Percentiles rank a stretch among this genome's conserved stretches.
Conservation (phyloP, 1,140 invertebrate species). For the Drosophila arizonae region DNA sequence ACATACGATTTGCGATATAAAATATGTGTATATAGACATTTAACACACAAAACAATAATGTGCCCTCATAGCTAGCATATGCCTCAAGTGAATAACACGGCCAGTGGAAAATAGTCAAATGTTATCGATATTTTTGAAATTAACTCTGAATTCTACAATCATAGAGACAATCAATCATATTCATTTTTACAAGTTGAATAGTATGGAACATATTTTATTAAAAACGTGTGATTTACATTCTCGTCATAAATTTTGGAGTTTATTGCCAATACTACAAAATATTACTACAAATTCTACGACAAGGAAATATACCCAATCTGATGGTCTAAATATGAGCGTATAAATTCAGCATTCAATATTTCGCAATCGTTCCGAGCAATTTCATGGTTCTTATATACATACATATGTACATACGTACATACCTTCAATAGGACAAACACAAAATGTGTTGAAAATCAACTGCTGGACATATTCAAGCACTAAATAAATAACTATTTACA, state of each 20-base stretch:
- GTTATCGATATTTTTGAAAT: slow-evolving; percentile 16
- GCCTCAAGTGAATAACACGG: not conserved
- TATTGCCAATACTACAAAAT: slow-evolving; percentile 31
- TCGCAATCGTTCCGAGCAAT: slow-evolving; percentile 57
- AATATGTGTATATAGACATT: too few relatives aligned
- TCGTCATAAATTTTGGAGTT: slow-evolving; percentile 50
- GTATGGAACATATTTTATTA: slow-evolving; percentile 70
- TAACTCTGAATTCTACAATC: slow-evolving; percentile 9
- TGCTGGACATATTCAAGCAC: slow-evolving; percentile 29
- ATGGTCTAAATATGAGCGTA: slow-evolving; percentile 12
- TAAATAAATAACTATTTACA: slow-evolving; percentile 35
- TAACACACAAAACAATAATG: too few relatives aligned
- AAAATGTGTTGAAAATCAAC: slow-evolving; percentile 28
- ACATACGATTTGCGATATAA: too few relatives aligned
- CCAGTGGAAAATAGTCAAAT: not conserved
- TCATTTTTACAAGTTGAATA: slow-evolving; percentile 65
- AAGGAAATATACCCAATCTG: slow-evolving; percentile 27
- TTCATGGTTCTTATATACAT: slow-evolving; percentile 11
- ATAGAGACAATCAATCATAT: slow-evolving; percentile 24
- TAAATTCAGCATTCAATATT: slow-evolving; percentile 46
- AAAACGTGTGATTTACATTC: slow-evolving; percentile 64
- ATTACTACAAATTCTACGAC: slow-evolving; percentile 2
- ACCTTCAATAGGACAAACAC: slow-evolving; percentile 16
- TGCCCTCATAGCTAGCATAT: too few relatives aligned
- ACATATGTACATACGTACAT: slow-evolving; percentile 6